Conservation (phyloP, 2,797 vertebrate species). For the Saxicola maurus region DNA sequence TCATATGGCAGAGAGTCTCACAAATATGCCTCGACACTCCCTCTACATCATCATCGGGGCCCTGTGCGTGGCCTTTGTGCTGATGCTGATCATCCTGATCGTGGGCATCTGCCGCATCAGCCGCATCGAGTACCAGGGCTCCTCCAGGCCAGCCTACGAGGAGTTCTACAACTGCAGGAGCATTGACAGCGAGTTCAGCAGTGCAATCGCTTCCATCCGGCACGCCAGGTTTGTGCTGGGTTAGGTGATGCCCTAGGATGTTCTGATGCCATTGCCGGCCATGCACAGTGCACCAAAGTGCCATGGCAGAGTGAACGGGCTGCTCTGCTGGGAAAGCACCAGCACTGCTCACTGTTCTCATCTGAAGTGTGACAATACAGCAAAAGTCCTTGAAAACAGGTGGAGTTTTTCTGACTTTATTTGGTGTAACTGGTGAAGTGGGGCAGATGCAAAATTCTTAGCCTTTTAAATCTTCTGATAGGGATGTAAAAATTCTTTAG, state of each 20-base stretch:
- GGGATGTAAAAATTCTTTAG: neutral
- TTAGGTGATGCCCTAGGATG: neutral
- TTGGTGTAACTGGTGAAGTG: neutral
- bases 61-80: constrained; percentile 93
- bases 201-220: constrained; percentile 92
- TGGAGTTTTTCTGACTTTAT: neutral
- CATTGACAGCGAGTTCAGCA: constrained; percentile 97
- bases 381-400: neutral
- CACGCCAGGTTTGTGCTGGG: constrained; percentile 85
- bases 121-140: constrained; percentile 98
- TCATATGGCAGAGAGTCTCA: constrained; percentile 89
- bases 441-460: neutral
- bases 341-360: neutral
- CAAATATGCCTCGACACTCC: constrained; percentile 95
- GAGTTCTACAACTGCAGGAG: constrained; percentile 98
- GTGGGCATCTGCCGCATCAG: constrained; percentile 99
- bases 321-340: neutral
- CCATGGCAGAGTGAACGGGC: neutral
- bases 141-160: constrained; percentile 92
- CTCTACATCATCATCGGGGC: constrained; percentile 98
- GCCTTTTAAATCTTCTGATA: neutral
- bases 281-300: accelerated
- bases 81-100: constrained; percentile 98
- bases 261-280: neutral
- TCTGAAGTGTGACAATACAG: neutral